phyloP scores from a whole-genome alignment of 2,888 invertebrate species.

The Conomelus anceps region DNA sequence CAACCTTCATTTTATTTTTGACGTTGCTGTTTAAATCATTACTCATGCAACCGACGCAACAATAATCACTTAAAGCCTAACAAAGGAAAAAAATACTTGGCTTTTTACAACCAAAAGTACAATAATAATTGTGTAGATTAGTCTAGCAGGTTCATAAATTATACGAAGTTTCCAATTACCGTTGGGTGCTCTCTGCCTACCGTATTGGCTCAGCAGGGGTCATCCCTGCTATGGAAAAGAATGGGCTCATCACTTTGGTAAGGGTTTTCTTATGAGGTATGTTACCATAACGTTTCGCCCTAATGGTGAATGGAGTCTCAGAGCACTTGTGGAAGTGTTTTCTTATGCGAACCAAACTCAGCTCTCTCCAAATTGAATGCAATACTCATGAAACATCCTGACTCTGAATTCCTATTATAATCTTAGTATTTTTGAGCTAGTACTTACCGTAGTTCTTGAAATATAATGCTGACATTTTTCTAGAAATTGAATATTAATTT shows the following conservation, averaged over 20 bases:
- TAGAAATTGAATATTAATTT: too few relatives aligned
- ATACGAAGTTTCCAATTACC: constrained; percentile 44
- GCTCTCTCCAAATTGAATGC: too few relatives aligned
- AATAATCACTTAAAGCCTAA: constrained; percentile 18
- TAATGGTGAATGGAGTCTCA: background rate
- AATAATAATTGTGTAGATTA: constrained; percentile 24
- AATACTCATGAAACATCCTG: too few relatives aligned
- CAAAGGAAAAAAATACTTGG: constrained; percentile 8
- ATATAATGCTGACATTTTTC: too few relatives aligned
- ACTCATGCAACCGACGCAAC: constrained; percentile 1
- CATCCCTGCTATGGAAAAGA: constrained; percentile 2
- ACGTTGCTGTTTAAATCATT: background rate
- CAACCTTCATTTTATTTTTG: too few relatives aligned
- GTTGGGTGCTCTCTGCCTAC: constrained; percentile 41
- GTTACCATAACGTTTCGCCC: background rate
- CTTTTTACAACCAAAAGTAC: constrained; percentile 22
- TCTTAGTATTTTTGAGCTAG: too few relatives aligned
- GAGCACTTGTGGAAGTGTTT: background rate
- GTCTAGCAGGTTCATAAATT: constrained; percentile 30
- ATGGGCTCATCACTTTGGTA: background rate
- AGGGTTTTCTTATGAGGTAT: background rate
- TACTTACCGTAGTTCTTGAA: too few relatives aligned
- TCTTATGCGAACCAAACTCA: background rate
- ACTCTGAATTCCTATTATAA: too few relatives aligned
- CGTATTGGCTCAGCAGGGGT: constrained; percentile 37